A percentile compares a stretch with the other conserved stretches of the same genome.
Conservation (phyloP, 2,888 invertebrate species). For the Melinaea menophilus region DNA sequence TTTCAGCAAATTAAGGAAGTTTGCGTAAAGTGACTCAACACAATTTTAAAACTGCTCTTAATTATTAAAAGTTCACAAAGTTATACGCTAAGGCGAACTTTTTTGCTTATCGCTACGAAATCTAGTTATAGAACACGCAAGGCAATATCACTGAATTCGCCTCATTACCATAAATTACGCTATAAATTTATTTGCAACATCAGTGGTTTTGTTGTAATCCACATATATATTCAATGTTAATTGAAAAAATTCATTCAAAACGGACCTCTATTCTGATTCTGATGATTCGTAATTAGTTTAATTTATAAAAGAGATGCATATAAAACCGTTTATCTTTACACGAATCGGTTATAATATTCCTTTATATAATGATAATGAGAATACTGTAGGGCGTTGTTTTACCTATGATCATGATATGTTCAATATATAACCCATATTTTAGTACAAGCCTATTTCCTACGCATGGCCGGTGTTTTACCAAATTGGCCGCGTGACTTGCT, state of each 20-base stretch:
- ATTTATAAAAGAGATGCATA: too few species aligned
- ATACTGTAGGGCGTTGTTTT: background rate
- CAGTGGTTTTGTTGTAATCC: background rate
- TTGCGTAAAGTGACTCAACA: constrained; percentile 18
- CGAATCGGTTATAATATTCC: background rate
- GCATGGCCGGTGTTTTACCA: constrained; percentile 54
- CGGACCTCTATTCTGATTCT: too few species aligned
- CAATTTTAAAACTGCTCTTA: constrained; percentile 25
- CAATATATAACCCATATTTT: constrained; percentile 2
- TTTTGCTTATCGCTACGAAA: constrained; percentile 29
- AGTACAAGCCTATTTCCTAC: constrained; percentile 49
- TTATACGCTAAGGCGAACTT: constrained; percentile 24
- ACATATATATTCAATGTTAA: background rate
- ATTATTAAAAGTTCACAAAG: constrained; percentile 23
- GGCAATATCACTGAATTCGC: constrained; percentile 10
- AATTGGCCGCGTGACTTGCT: constrained; percentile 71
- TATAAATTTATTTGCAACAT: background rate
- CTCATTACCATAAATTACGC: constrained; percentile 1
- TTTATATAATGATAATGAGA: background rate
- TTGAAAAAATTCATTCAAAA: too few species aligned
- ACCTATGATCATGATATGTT: constrained; percentile 3
- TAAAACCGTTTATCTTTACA: too few species aligned
- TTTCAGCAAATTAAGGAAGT: background rate
- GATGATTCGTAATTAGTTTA: too few species aligned
- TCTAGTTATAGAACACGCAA: constrained; percentile 26